Conservation (phyloP, 2,797 vertebrate genomes). For the Parauchenoglanis ngamensis region DNA sequence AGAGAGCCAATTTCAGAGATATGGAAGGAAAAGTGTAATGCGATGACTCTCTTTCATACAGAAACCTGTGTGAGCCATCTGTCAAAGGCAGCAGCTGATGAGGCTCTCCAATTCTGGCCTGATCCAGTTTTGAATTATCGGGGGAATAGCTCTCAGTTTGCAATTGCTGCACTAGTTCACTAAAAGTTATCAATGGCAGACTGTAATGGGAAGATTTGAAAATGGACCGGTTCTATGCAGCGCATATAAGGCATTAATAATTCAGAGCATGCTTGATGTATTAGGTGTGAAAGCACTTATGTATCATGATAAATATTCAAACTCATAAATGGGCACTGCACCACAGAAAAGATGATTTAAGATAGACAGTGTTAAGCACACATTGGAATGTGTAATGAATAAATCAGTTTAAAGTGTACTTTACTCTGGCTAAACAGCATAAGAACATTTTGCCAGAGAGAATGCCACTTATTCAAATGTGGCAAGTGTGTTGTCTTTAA, state of each 20-base stretch:
- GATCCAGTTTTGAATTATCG: constrained; percentile 25
- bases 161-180: not conserved
- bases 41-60: constrained; percentile 23
- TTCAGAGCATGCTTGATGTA: constrained; percentile 11
- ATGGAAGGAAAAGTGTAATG: constrained; percentile 34
- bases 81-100: constrained; percentile 33
- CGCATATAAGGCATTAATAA: constrained; percentile 17
- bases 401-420: constrained; percentile 21
- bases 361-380: constrained; percentile 9
- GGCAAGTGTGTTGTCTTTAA: constrained; percentile 17
- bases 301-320: constrained; percentile 26
- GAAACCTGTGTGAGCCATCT: constrained; percentile 43
- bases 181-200: not conserved
- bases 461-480: constrained; percentile 5
- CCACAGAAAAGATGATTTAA: not conserved
- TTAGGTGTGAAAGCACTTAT: constrained; percentile 27
- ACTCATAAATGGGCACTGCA: constrained; percentile 15
- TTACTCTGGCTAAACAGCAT: not conserved
- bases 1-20: constrained; percentile 21
- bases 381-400: constrained; percentile 8
- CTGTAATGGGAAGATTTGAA: not conserved
- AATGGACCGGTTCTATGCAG: not conserved
- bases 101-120: constrained; percentile 20
- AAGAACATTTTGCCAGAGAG: constrained; percentile 13
- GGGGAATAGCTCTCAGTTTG: constrained; percentile 14